phyloP scores from a whole-genome alignment of 2,113 vertebrate genomes.

The Balaeniceps rex region DNA sequence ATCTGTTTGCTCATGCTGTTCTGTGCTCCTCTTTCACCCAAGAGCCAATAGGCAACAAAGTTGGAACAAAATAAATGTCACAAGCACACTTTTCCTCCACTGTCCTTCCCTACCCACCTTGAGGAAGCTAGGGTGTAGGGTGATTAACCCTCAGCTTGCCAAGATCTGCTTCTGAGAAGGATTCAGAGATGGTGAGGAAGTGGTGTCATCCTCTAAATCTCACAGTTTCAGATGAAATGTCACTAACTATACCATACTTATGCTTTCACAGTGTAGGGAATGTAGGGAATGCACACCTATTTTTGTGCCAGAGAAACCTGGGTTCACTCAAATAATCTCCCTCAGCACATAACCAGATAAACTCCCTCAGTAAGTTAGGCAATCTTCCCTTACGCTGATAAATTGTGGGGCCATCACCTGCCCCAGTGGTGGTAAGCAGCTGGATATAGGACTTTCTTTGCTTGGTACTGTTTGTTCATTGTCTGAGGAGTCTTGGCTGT shows the following conservation, averaged over 20 bases:
- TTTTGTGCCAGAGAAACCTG: neutral
- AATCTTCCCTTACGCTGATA: neutral
- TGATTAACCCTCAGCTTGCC: neutral
- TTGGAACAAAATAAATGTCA: neutral
- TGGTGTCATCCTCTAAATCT: neutral
- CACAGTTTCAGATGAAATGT: neutral
- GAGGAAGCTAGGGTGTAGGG: neutral
- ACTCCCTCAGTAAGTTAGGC: neutral
- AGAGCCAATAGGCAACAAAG: neutral
- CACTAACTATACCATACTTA: neutral
- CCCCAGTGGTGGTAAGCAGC: neutral
- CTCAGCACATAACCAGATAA: neutral
- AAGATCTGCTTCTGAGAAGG: neutral
- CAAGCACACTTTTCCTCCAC: neutral
- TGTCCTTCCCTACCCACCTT: neutral
- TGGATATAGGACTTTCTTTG: neutral
- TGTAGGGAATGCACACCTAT: neutral
- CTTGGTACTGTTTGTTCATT: neutral
- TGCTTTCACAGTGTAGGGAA: neutral
- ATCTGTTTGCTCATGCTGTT: neutral
- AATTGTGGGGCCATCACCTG: neutral
- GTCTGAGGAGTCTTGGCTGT: neutral
- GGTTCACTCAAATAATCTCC: neutral
- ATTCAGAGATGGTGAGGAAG: neutral
- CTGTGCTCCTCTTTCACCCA: neutral